Evolutionary conservation across 2,888 invertebrate genomes (phyloP).

Genomic region (Drosophila kuntzei): DNA sequence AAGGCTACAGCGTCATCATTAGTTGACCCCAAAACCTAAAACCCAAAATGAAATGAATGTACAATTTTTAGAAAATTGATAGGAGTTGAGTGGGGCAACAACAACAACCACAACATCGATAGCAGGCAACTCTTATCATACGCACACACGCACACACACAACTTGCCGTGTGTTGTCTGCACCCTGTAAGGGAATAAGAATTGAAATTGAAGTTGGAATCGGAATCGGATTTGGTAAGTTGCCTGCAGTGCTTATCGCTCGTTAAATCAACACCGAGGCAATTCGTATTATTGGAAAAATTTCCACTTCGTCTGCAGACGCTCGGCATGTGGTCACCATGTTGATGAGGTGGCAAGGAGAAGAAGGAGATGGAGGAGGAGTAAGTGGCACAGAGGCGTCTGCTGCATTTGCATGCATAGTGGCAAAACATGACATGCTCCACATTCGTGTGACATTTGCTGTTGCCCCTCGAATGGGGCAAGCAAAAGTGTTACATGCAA

Average conservation of each 20-base stretch:
- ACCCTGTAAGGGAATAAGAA: slow-evolving; percentile 1
- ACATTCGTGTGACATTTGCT: slow-evolving; percentile 73
- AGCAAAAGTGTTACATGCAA: slow-evolving; percentile 66
- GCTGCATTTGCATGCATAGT: slow-evolving; percentile 65
- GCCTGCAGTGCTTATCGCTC: slow-evolving; percentile 47
- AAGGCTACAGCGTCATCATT: slow-evolving; percentile 55
- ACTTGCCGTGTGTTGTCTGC: slow-evolving; percentile 9
- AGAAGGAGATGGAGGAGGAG: not conserved
- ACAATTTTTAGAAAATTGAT: slow-evolving; percentile 45
- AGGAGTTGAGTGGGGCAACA: slow-evolving; percentile 5
- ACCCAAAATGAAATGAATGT: slow-evolving; percentile 38
- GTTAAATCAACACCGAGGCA: slow-evolving; percentile 57
- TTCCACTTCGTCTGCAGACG: slow-evolving; percentile 37
- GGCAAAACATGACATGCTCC: slow-evolving; percentile 74
- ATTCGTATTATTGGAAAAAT: slow-evolving; percentile 53
- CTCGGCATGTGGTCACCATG: slow-evolving; percentile 72
- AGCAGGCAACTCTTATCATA: slow-evolving; percentile 45
- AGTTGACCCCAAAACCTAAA: slow-evolving; percentile 74
- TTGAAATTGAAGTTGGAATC: slow-evolving; percentile 27
- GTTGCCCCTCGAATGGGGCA: slow-evolving; percentile 18
- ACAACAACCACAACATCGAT: not conserved
- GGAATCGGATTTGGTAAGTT: slow-evolving; percentile 42
- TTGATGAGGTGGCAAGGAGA: slow-evolving; percentile 31
- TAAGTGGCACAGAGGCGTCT: slow-evolving; percentile 7
- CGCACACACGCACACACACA: slow-evolving; percentile 8